Percentiles rank a stretch among this genome's conserved stretches.
Conservation (phyloP, 2,888 invertebrate genomes). For the Latheticus oryzae region DNA sequence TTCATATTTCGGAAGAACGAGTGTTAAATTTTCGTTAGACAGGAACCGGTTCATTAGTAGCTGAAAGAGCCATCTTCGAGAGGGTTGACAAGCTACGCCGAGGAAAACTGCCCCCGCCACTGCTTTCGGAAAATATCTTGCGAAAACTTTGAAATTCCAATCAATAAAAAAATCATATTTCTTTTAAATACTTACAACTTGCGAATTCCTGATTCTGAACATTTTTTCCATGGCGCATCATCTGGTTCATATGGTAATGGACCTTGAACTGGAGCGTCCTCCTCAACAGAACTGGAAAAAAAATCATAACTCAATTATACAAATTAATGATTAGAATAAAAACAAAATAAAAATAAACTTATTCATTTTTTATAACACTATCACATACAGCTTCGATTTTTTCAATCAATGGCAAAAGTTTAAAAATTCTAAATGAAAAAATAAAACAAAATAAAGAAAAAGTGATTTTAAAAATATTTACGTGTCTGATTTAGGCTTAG, state of each 20-base stretch:
- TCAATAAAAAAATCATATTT: neutral
- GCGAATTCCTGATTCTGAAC: conserved; percentile 86
- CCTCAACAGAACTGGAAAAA: conserved; percentile 68
- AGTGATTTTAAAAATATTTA: conserved; percentile 53
- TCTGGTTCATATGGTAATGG: conserved; percentile 97
- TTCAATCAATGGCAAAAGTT: conserved; percentile 51
- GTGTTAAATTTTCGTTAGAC: conserved; percentile 50
- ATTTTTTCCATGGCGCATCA: conserved; percentile 94
- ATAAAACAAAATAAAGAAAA: conserved; percentile 48
- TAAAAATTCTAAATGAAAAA: conserved; percentile 50
- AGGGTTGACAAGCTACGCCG: conserved; percentile 83
- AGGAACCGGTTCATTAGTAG: conserved; percentile 62
- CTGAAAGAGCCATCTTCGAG: conserved; percentile 77
- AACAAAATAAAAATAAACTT: conserved; percentile 45
- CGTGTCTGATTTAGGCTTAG: conserved; percentile 66
- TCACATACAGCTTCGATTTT: conserved; percentile 55
- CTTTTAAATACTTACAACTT: conserved; percentile 78
- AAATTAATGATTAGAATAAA: conserved; percentile 3
- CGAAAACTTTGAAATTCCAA: conserved; percentile 78
- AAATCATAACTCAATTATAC: neutral
- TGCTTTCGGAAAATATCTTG: conserved; percentile 87
- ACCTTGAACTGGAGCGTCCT: conserved; percentile 94
- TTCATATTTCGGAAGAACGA: conserved; percentile 34
- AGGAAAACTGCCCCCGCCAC: conserved; percentile 80
- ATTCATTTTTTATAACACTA: conserved; percentile 45